phyloP scores from a whole-genome alignment of 2,888 invertebrate genomes.

The Tetranychus truncatus region DNA sequence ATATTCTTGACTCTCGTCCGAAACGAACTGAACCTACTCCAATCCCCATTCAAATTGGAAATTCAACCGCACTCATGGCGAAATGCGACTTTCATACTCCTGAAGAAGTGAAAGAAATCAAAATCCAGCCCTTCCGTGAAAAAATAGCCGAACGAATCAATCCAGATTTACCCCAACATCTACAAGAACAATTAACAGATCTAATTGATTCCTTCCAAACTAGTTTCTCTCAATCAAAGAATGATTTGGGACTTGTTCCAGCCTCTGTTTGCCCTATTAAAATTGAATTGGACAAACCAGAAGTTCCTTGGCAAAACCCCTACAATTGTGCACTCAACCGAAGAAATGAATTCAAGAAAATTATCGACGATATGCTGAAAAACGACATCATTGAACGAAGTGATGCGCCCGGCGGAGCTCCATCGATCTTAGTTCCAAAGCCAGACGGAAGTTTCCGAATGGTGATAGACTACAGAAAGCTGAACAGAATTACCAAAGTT shows the following conservation, averaged over 20 bases:
- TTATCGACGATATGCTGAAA: neutral
- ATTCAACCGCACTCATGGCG: neutral
- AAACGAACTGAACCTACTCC: neutral
- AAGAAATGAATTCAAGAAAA: neutral
- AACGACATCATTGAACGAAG: neutral
- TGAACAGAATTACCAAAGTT: neutral
- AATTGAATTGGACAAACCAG: neutral
- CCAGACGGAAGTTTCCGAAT: neutral
- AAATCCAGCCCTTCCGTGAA: too few relatives aligned
- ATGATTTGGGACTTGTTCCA: neutral
- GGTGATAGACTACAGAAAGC: neutral
- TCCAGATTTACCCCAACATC: neutral
- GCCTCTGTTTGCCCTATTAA: neutral
- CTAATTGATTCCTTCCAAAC: neutral
- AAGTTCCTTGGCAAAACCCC: neutral
- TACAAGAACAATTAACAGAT: neutral
- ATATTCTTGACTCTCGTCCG: neutral
- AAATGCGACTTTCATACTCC: neutral
- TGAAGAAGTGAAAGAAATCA: neutral
- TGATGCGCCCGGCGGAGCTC: neutral
- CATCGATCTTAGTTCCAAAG: neutral
- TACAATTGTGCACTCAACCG: neutral
- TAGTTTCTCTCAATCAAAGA: neutral
- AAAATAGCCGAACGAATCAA: neutral
- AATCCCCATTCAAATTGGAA: neutral